A percentile compares a stretch with the other conserved stretches of the same genome.
These are phyloP conservation scores for Megamerina dolium DNA, from an alignment of 2,888 invertebrate species.

Conservation along the genomic window DNA sequence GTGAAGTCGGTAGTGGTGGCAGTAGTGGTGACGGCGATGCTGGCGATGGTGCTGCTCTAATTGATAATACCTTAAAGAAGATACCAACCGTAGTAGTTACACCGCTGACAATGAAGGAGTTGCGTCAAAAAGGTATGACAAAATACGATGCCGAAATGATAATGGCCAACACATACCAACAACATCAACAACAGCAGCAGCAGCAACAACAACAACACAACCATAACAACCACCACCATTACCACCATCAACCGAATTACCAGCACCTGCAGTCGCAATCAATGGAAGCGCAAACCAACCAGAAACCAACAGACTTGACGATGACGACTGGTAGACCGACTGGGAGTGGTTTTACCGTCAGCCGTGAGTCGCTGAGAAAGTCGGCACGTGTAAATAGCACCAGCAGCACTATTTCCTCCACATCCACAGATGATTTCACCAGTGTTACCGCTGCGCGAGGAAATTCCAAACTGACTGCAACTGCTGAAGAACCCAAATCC, in stretches of 20 bases:
- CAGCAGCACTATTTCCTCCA: slow-evolving; percentile 46
- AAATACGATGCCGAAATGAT: slow-evolving; percentile 84
- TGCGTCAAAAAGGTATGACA: slow-evolving; percentile 77
- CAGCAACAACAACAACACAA: slow-evolving; percentile 20
- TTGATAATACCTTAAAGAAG: slow-evolving; percentile 24
- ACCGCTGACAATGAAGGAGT: slow-evolving; percentile 70
- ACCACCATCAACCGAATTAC: slow-evolving; percentile 18
- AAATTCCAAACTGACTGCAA: background rate
- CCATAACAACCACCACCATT: slow-evolving; percentile 24
- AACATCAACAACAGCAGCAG: slow-evolving; percentile 30
- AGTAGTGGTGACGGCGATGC: slow-evolving; percentile 3
- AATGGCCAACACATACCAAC: slow-evolving; percentile 56
- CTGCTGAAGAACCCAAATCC: slow-evolving; percentile 21
- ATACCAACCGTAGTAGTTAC: slow-evolving; percentile 36
- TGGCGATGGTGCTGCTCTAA: background rate
- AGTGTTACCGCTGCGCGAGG: background rate
- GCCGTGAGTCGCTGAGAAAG: slow-evolving; percentile 37
- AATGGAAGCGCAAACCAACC: background rate
- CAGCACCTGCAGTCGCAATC: slow-evolving; percentile 13
- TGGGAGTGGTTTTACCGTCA: slow-evolving; percentile 20
- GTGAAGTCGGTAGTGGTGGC: no score
- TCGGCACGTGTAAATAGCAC: slow-evolving; percentile 48
- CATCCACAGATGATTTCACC: slow-evolving; percentile 38
- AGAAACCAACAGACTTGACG: background rate
- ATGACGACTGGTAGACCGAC: background rate